phyloP scores from a whole-genome alignment of 1,140 invertebrate genomes.

The Eupeodes corollae region DNA sequence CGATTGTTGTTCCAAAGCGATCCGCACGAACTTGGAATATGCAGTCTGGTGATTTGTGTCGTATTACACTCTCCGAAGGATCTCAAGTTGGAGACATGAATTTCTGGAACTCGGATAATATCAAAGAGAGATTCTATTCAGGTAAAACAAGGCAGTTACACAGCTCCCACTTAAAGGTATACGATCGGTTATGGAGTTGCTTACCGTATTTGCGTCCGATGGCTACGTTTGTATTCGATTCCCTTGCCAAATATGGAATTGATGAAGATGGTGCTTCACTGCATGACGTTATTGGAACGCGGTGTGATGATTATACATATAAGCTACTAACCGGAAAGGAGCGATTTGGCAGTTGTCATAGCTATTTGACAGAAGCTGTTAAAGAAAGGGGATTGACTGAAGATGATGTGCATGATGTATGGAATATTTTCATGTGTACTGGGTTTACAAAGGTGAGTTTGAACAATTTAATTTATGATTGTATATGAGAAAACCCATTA shows the following conservation, averaged over 20 bases:
- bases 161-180: conserved; percentile 34
- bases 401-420: conserved; percentile 42
- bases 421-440: conserved; percentile 44
- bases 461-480: not conserved
- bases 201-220: conserved; percentile 40
- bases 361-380: conserved; percentile 37
- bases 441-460: conserved; percentile 30
- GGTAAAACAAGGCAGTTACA: conserved; percentile 42
- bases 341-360: conserved; percentile 38
- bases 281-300: conserved; percentile 41
- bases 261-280: conserved; percentile 40
- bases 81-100: conserved; percentile 41
- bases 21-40: conserved; percentile 35
- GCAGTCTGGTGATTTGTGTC: conserved; percentile 34
- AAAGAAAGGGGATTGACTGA: conserved; percentile 36
- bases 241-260: conserved; percentile 36
- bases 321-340: conserved; percentile 38
- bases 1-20: conserved; percentile 34
- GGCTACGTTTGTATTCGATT: conserved; percentile 41
- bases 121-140: conserved; percentile 39
- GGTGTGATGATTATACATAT: conserved; percentile 42
- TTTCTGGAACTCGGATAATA: conserved; percentile 40
- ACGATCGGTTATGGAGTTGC: conserved; percentile 40
- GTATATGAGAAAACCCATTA: not conserved
- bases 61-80: conserved; percentile 35